Conservation (phyloP, 1,140 invertebrate genomes). For the Bombus soroeensis region DNA sequence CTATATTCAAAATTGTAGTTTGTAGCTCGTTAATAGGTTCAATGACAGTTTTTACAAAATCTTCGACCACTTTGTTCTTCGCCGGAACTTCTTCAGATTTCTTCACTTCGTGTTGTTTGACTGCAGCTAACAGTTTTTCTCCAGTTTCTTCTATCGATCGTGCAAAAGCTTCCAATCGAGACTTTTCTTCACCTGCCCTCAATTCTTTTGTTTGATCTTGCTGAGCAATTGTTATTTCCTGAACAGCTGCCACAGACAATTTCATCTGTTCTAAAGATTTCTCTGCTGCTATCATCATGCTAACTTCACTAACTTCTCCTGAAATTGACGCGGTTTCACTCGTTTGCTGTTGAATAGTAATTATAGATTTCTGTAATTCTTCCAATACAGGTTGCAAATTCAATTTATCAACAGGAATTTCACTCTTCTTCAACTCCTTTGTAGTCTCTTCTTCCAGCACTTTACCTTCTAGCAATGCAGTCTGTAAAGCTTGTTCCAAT, state of each 20-base stretch:
- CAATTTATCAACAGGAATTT: conserved; percentile 12
- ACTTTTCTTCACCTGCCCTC: conserved; percentile 32
- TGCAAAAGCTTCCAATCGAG: conserved; percentile 43
- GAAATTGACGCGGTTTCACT: neutral
- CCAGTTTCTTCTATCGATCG: conserved; percentile 36
- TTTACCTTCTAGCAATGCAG: conserved; percentile 13
- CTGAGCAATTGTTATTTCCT: conserved; percentile 25
- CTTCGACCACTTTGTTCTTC: neutral
- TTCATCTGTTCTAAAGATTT: conserved; percentile 38
- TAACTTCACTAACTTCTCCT: neutral
- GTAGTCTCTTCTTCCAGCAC: neutral
- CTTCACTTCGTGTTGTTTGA: conserved; percentile 25
- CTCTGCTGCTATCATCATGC: neutral
- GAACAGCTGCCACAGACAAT: conserved; percentile 35
- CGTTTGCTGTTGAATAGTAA: conserved; percentile 39
- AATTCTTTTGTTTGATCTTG: conserved; percentile 49
- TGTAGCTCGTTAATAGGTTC: conserved; percentile 46
- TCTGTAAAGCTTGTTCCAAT: conserved; percentile 62
- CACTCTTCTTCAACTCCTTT: conserved; percentile 13
- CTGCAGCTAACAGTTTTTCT: conserved; percentile 3
- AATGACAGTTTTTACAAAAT: conserved; percentile 38
- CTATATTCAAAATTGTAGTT: conserved; percentile 27
- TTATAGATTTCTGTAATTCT: conserved; percentile 44
- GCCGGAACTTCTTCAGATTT: neutral
- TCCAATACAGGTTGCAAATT: conserved; percentile 50